Percentiles rank a stretch among this genome's conserved stretches.
Evolutionary conservation across 2,113 vertebrate genomes (phyloP).

Genomic region (Argyrosomus japonicus): DNA sequence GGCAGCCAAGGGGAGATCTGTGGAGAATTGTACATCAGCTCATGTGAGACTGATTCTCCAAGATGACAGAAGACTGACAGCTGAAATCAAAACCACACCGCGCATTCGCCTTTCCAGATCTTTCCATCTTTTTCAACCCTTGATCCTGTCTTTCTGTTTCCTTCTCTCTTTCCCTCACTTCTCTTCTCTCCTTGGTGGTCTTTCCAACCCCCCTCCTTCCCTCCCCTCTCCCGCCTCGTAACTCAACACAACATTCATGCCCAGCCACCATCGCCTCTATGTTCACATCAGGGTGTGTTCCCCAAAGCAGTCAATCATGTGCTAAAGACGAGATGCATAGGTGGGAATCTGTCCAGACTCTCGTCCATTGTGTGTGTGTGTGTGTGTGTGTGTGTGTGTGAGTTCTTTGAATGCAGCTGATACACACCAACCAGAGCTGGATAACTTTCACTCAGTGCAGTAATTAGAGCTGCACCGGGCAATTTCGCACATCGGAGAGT

Average conservation of each 20-base stretch:
- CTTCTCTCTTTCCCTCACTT: slow-evolving; percentile 9
- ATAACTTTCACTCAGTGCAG: slow-evolving; percentile 34
- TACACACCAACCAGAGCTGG: slow-evolving; percentile 34
- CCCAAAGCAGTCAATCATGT: slow-evolving; percentile 54
- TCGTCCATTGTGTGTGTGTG: neutral
- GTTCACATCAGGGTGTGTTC: slow-evolving; percentile 31
- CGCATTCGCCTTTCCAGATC: slow-evolving; percentile 45
- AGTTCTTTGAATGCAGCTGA: slow-evolving; percentile 15
- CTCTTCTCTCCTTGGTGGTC: slow-evolving; percentile 56
- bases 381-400: neutral
- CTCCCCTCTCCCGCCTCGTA: neutral
- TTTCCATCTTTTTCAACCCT: slow-evolving; percentile 39
- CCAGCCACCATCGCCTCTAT: slow-evolving; percentile 6
- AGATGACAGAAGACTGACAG: slow-evolving; percentile 68
- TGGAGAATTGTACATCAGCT: slow-evolving; percentile 53
- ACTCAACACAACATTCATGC: slow-evolving; percentile 24
- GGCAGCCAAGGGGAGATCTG: slow-evolving; percentile 43
- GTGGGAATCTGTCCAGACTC: slow-evolving; percentile 19
- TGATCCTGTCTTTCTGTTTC: slow-evolving; percentile 42
- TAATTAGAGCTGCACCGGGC: slow-evolving; percentile 56
- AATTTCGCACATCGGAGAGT: slow-evolving; percentile 60
- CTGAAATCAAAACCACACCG: slow-evolving; percentile 71
- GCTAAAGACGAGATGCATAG: slow-evolving; percentile 14
- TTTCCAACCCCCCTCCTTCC: neutral
- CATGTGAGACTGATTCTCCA: slow-evolving; percentile 54